Base-by-base conservation (phyloP, 2,888 invertebrate species). In the Dryomyza anilis region DNA sequence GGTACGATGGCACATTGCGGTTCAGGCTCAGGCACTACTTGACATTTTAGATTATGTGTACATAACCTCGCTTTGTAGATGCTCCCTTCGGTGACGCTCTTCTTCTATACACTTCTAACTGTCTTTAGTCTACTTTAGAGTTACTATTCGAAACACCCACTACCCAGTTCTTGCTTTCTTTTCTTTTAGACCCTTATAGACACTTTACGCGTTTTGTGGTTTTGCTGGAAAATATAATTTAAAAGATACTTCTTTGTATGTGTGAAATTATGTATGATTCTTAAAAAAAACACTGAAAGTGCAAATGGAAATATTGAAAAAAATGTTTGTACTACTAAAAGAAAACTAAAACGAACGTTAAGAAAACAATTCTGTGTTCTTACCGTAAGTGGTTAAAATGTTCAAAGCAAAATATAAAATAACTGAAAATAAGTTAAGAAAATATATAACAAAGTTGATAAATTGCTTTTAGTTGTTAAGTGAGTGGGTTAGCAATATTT, bases 1-100 rank as follows among this genome's bases (percentile, higher is more conserved):
- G 25, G 23, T 14, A 21, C 3, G 36, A 25, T 12, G 19, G 16
- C 21, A 43, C 12, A 27, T 16, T 25, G 43, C n/a, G n/a, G n/a
- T n/a, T n/a, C 4, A 14, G 25, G 25, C 58, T 58, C 39, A 36
- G 23, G 63, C 57, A 65, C 67, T 64, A 63, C 70, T 69, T 68
- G 71, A 70, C 70, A 70, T 68, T 68, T 69, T 67, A 65, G 64
- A 69, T 68, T 67, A 66, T 68, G 68, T 71, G 66, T 68, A 67
- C 66, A 65, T 68, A 65, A 69, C 68, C 70, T 67, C 64, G 65
- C 66, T 66, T 64, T 61, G 66, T 65, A 64, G 8, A 27, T 29
- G n/a, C 52, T 30, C n/a, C 21, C 23, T 53, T 46, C 29, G 27
- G 1, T n/a, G 27, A 2, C 33, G 21, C 36, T 29, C 21, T 43